Base-by-base conservation (phyloP, 2,888 invertebrate species). In the Tachina grossa region DNA sequence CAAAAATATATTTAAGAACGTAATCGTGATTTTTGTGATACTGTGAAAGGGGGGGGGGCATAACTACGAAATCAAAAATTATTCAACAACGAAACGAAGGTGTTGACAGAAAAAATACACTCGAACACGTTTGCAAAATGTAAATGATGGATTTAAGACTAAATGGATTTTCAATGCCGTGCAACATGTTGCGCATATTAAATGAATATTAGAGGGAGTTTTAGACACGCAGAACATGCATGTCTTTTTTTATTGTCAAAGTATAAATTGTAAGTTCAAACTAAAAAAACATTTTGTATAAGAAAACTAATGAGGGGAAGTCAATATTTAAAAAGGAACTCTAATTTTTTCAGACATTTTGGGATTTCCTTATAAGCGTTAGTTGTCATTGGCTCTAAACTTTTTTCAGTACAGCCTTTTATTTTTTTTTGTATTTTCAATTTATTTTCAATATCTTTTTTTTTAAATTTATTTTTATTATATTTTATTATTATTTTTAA, bases 131-230 rank as follows among this genome's bases (percentile, higher is more conserved):
- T 31, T 63, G 16, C 31, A 53, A 31, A 68, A 43, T 76, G 65
- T 63, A 55, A 76, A 82, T 82, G 69, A 76, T 55, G 69, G 66
- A 76, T 65, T 77, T 59, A 66, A 51, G 45, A 45, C 45, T 51
- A 78, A 83, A 83, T 74, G 63, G 51, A 63, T 79, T 83, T 75
- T 74, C 74, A 74, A 79, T 75, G 68, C 55, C 41, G 49, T 9
- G 74, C 53, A 79, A 79, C 78, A 74, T 68, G 63, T 74, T 74
- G 53, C 19, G 78, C 68, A 83, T 79, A 75, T 51, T 79, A 63
- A 83, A 76, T 82, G 55, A 74, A 19, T 16, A 45, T 61, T 47
- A 8, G 9, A 13, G 1, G 66, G 0, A 39, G 11, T 31, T 61
- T 61, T 61, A 59, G 41, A 3, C 8, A 61, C 43, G 16, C 19